Percentiles rank a stretch among this genome's conserved stretches.
Conservation (phyloP, 2,797 vertebrate genomes). For the Lithobates pipiens region DNA sequence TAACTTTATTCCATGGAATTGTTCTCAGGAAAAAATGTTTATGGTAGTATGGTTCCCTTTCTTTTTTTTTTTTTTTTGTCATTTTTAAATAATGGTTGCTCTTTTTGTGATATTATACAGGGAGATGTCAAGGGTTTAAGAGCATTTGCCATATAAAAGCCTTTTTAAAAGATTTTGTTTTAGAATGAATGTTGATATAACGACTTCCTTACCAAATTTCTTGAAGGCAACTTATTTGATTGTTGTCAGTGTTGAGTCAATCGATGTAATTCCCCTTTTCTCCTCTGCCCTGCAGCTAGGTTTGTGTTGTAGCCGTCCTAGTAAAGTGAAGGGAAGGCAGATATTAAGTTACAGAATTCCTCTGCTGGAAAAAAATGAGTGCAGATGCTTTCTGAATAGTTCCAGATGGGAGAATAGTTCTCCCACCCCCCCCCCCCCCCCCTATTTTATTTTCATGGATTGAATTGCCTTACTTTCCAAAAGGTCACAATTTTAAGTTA, state of each 20-base stretch:
- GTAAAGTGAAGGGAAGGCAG: constrained; percentile 63
- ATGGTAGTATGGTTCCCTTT: too few species aligned
- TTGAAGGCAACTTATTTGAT: neutral
- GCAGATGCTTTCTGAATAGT: constrained; percentile 71
- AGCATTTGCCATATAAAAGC: neutral
- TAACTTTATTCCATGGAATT: too few species aligned
- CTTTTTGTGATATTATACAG: neutral
- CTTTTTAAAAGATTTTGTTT: neutral
- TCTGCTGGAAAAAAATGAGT: constrained; percentile 65
- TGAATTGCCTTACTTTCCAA: constrained; percentile 65
- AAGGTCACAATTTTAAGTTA: constrained; percentile 19
- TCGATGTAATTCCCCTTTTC: neutral
- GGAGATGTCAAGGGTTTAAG: neutral
- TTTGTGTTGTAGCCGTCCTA: constrained; percentile 47
- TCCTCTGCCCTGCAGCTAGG: constrained; percentile 3
- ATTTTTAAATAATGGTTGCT: neutral
- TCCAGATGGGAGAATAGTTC: constrained; percentile 76
- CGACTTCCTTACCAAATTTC: neutral
- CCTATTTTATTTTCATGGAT: constrained; percentile 64
- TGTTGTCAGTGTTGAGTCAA: neutral
- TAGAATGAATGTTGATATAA: neutral
- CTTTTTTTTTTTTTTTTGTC: neutral
- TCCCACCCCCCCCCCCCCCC: neutral
- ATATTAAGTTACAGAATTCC: constrained; percentile 70
- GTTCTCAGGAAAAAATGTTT: neutral